Percentiles rank a stretch among this genome's conserved stretches.
Evolutionary conservation across 2,888 invertebrate species (phyloP).

Genomic region (Caenorhabditis angaria): DNA sequence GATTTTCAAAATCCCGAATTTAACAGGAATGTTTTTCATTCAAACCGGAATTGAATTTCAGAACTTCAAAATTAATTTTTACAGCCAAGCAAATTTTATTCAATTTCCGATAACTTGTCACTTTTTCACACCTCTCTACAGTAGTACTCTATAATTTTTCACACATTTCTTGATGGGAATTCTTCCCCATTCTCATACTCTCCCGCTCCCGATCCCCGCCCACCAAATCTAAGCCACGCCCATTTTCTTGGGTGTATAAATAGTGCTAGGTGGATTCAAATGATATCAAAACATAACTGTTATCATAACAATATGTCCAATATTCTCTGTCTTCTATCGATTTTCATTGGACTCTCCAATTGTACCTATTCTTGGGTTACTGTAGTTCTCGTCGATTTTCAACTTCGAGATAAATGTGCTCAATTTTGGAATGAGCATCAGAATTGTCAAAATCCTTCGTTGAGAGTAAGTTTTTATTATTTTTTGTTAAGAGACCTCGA

Average conservation of each 20-base stretch:
- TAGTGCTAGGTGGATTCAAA: background rate
- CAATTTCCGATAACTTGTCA: too few species aligned
- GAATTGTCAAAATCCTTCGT: slow-evolving; percentile 17
- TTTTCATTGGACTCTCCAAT: background rate
- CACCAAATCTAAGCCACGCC: background rate
- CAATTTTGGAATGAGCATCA: slow-evolving; percentile 25
- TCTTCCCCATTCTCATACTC: too few species aligned
- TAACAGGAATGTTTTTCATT: too few species aligned
- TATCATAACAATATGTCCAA: background rate
- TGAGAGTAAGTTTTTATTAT: slow-evolving; percentile 18
- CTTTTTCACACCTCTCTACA: too few species aligned
- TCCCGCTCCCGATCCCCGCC: background rate
- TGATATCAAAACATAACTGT: background rate
- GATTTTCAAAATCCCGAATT: too few species aligned
- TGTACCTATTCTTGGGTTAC: slow-evolving; percentile 27
- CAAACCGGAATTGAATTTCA: too few species aligned
- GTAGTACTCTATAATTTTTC: background rate
- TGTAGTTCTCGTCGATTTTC: slow-evolving; percentile 25
- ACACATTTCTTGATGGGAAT: background rate
- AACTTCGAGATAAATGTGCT: slow-evolving; percentile 28
- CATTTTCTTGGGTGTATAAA: background rate
- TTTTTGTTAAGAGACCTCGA: background rate
- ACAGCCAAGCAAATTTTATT: too few species aligned
- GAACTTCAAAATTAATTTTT: too few species aligned
- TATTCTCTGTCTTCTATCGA: background rate